Percentiles rank a stretch among this genome's conserved stretches.
Evolutionary conservation across 2,888 invertebrate genomes (phyloP).

Genomic region (Andrena bucephala): DNA sequence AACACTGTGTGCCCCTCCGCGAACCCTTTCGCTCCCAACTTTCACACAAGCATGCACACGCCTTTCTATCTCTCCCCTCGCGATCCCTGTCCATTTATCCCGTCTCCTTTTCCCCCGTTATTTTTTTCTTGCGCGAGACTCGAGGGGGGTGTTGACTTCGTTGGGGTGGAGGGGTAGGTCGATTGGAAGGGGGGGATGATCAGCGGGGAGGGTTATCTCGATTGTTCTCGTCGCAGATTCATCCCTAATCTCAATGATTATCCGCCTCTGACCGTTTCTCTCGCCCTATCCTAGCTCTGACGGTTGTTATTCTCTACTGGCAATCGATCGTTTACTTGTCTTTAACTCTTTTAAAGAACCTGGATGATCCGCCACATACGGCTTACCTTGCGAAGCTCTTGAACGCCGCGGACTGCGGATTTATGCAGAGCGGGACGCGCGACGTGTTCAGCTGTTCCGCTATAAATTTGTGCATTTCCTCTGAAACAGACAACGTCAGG

Average conservation of each 20-base stretch:
- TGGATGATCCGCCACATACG: constrained; percentile 56
- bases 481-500: constrained; percentile 87
- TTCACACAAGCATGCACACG: neutral
- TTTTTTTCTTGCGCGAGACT: neutral
- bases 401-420: constrained; percentile 99
- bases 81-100: neutral
- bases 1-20: constrained; percentile 65
- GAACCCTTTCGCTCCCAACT: constrained; percentile 41
- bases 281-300: constrained; percentile 8
- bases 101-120: neutral
- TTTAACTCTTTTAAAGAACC: constrained; percentile 14
- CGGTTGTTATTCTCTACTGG: constrained; percentile 8
- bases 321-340: constrained; percentile 39
- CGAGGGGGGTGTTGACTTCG: neutral
- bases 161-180: neutral
- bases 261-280: constrained; percentile 3
- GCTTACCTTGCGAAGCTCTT: constrained; percentile 99
- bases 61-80: constrained; percentile 11
- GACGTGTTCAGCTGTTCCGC: constrained; percentile 98
- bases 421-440: constrained; percentile 99
- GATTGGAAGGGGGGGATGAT: neutral
- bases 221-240: constrained; percentile 8
- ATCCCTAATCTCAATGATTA: neutral
- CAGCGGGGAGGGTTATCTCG: neutral
- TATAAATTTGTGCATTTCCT: constrained; percentile 99